phyloP scores from a whole-genome alignment of 2,888 invertebrate genomes.

The Thyatira batis region DNA sequence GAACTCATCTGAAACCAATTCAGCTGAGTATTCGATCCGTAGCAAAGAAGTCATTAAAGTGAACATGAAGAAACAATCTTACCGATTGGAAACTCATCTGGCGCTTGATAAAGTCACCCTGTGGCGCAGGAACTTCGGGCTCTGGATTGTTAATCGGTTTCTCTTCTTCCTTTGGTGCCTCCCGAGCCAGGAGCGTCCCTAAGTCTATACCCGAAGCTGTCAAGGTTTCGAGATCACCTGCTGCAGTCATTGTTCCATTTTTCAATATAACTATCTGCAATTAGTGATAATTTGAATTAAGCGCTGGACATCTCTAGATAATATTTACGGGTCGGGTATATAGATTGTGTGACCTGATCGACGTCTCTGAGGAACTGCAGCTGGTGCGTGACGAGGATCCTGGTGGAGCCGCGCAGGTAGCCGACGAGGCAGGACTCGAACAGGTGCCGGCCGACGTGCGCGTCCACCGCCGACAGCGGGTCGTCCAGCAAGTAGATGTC shows the following conservation, averaged over 20 bases:
- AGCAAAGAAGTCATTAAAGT: neutral
- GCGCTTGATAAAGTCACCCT: constrained; percentile 71
- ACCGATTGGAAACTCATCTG: constrained; percentile 80
- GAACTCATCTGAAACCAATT: constrained; percentile 78
- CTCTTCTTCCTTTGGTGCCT: constrained; percentile 70
- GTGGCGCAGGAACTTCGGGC: constrained; percentile 49
- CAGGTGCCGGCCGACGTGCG: constrained; percentile 93
- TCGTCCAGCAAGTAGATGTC: constrained; percentile 95
- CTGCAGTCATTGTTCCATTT: constrained; percentile 82
- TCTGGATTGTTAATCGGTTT: constrained; percentile 37
- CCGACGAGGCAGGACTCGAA: constrained; percentile 90
- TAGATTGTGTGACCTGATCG: constrained; percentile 56
- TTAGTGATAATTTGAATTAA: neutral
- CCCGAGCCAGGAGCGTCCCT: constrained; percentile 85
- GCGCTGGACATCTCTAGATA: neutral
- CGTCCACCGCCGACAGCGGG: constrained; percentile 96
- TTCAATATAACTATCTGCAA: constrained; percentile 81
- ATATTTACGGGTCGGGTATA: neutral
- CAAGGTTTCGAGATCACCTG: constrained; percentile 87
- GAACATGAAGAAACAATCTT: constrained; percentile 40
- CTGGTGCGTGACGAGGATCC: constrained; percentile 90
- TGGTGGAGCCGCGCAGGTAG: constrained; percentile 86
- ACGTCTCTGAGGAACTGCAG: constrained; percentile 86
- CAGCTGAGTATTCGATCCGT: constrained; percentile 67
- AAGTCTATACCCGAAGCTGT: constrained; percentile 89